These are phyloP conservation scores for Dryadula phaetusa DNA, from an alignment of 2,888 invertebrate species.

Conservation along the genomic window DNA sequence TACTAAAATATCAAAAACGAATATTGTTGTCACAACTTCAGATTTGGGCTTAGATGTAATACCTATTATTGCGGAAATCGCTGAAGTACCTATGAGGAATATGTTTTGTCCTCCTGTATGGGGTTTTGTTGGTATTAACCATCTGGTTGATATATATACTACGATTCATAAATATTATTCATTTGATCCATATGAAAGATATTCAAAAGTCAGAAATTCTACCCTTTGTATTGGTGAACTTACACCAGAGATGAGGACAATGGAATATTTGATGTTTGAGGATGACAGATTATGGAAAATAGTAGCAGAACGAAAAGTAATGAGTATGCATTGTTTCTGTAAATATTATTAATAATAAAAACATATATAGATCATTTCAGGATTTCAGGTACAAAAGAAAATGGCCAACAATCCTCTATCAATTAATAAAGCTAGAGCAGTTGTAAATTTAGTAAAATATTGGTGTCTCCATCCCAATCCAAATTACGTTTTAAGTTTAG, in stretches of 20 bases:
- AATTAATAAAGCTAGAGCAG: constrained; percentile 67
- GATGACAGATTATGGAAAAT: constrained; percentile 68
- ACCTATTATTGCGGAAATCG: constrained; percentile 68
- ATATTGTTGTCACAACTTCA: constrained; percentile 84
- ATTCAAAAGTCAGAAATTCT: constrained; percentile 75
- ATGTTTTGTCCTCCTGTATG: constrained; percentile 86
- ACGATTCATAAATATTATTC: constrained; percentile 81
- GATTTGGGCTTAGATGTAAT: constrained; percentile 81
- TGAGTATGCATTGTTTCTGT: constrained; percentile 33
- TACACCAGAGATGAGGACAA: constrained; percentile 79
- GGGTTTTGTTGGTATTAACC: constrained; percentile 85
- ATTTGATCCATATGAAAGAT: constrained; percentile 79
- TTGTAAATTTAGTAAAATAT: constrained; percentile 74
- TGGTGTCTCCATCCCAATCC: constrained; percentile 76
- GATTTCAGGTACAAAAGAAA: constrained; percentile 52
- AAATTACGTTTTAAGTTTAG: constrained; percentile 78
- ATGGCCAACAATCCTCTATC: constrained; percentile 43
- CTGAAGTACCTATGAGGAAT: constrained; percentile 72
- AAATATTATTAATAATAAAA: background rate
- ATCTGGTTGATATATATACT: constrained; percentile 81
- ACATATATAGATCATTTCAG: background rate
- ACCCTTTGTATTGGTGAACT: constrained; percentile 78
- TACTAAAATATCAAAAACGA: constrained; percentile 67
- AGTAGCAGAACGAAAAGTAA: constrained; percentile 67
- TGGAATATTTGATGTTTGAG: constrained; percentile 78